Conservation (phyloP, 2,888 invertebrate genomes). For the Chymomyza amoena region DNA sequence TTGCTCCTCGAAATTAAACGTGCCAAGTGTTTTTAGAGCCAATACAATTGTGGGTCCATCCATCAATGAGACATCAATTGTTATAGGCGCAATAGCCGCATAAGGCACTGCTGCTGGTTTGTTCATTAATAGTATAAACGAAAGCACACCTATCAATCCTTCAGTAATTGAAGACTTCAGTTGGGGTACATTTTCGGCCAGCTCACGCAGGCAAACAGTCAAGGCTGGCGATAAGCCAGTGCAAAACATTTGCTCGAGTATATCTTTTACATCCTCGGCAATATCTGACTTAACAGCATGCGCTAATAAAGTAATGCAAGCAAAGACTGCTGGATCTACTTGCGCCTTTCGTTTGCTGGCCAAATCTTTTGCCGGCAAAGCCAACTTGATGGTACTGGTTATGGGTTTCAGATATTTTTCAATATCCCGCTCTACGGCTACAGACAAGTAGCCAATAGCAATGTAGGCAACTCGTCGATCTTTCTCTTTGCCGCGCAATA, state of each 20-base stretch:
- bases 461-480: conserved; percentile 93
- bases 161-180: conserved; percentile 95
- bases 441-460: conserved; percentile 93
- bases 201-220: conserved; percentile 93
- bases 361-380: conserved; percentile 88
- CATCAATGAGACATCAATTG: conserved; percentile 70
- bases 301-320: conserved; percentile 94
- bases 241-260: conserved; percentile 94
- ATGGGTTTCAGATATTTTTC: conserved; percentile 89
- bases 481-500: conserved; percentile 89
- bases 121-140: conserved; percentile 90
- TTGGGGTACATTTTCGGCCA: conserved; percentile 92
- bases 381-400: conserved; percentile 89
- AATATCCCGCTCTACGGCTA: conserved; percentile 91
- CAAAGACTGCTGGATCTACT: conserved; percentile 93
- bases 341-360: conserved; percentile 86
- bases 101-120: conserved; percentile 86
- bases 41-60: conserved; percentile 93
- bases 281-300: conserved; percentile 91
- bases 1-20: conserved; percentile 93
- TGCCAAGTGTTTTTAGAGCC: conserved; percentile 94
- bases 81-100: conserved; percentile 79
- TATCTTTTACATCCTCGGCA: conserved; percentile 87
- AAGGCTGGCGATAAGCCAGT: conserved; percentile 94
- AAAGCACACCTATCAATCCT: conserved; percentile 94